A percentile compares a stretch with the other conserved stretches of the same genome.
phyloP scores from a whole-genome alignment of 2,113 vertebrate species.

The Psammodynastes pulverulentus region DNA sequence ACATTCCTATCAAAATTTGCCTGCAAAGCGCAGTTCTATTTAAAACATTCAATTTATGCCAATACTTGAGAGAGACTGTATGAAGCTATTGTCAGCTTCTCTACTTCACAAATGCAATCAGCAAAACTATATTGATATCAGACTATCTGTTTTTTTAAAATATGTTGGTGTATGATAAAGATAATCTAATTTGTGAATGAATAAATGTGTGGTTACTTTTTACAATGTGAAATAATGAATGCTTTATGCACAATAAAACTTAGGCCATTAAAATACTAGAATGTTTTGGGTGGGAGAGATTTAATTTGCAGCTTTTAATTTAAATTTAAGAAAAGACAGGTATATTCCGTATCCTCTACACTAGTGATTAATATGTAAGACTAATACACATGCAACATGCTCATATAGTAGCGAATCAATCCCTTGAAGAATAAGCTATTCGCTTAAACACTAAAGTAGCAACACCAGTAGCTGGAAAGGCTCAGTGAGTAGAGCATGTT shows the following conservation, averaged over 20 bases:
- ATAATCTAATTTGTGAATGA: slow-evolving; percentile 71
- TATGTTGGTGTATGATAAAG: slow-evolving; percentile 72
- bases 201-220: slow-evolving; percentile 74
- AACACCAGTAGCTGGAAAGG: background rate
- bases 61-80: slow-evolving; percentile 62
- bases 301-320: slow-evolving; percentile 61
- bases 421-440: background rate
- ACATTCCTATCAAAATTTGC: slow-evolving; percentile 65
- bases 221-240: slow-evolving; percentile 72
- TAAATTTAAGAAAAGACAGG: slow-evolving; percentile 27
- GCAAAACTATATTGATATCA: slow-evolving; percentile 69
- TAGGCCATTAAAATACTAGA: slow-evolving; percentile 69
- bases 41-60: slow-evolving; percentile 61
- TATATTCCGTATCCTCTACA: background rate
- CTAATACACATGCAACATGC: background rate
- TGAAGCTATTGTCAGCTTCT: slow-evolving; percentile 83
- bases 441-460: background rate
- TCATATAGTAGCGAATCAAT: background rate
- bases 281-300: slow-evolving; percentile 65
- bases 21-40: slow-evolving; percentile 64
- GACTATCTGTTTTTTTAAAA: slow-evolving; percentile 67
- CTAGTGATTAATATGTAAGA: background rate
- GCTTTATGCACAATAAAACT: slow-evolving; percentile 72
- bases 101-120: slow-evolving; percentile 68
- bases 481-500: background rate